Conservation (phyloP, 2,113 vertebrate species). For the Spermophilus dauricus region DNA sequence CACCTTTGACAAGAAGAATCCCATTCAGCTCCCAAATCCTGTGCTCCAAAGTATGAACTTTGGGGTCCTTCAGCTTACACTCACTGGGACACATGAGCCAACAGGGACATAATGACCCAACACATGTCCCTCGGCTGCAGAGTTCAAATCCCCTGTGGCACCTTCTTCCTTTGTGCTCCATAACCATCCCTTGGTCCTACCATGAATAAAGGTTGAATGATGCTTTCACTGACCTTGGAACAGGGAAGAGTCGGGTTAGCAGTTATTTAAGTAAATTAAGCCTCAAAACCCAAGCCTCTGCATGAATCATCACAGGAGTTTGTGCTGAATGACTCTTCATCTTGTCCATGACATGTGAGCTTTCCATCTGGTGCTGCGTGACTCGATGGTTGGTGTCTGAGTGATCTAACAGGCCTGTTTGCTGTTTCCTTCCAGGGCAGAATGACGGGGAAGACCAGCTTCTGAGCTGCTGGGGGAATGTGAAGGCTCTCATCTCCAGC, state of each 20-base stretch:
- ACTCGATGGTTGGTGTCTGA: background rate
- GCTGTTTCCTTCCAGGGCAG: slow-evolving; percentile 68
- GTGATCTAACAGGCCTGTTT: background rate
- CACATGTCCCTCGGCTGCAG: background rate
- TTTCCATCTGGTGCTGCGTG: background rate
- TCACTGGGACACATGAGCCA: background rate
- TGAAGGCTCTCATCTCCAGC: slow-evolving; percentile 48
- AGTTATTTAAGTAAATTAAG: background rate
- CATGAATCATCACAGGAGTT: background rate
- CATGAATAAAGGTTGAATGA: fast-evolving
- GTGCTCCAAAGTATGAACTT: background rate
- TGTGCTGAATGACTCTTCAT: background rate
- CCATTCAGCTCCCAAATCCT: background rate
- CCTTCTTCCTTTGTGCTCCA: background rate
- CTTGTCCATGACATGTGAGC: background rate
- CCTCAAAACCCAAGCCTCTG: background rate
- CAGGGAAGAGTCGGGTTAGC: background rate
- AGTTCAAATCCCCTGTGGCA: no score
- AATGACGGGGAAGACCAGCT: background rate
- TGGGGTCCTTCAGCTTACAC: background rate
- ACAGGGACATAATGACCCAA: background rate
- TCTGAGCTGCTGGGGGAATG: background rate
- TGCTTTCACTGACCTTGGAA: background rate
- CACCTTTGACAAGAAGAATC: background rate
- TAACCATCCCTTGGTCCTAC: fast-evolving